Evolutionary conservation across 30 jellyfish, hydroid and myxozoan species (phyloP).

Genomic region (Clytia hemisphaerica): DNA sequence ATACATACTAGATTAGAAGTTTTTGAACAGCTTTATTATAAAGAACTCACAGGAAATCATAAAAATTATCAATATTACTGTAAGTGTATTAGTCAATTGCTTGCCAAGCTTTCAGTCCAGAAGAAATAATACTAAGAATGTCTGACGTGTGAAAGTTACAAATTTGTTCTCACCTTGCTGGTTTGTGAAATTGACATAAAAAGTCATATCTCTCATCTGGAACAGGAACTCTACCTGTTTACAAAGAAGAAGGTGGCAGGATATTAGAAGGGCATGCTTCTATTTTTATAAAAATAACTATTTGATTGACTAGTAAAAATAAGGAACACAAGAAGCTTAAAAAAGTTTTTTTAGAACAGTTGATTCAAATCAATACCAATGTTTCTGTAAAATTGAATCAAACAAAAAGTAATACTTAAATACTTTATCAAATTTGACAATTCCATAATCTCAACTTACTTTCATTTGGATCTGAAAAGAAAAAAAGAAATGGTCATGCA

Average conservation of each 20-base stretch:
- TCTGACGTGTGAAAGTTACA: too few relatives aligned
- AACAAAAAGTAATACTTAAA: background rate
- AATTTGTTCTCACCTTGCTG: slow-evolving; percentile 67
- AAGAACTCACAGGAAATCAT: too few relatives aligned
- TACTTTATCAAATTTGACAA: background rate
- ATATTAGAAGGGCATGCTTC: background rate
- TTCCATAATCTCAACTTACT: slow-evolving; percentile 37
- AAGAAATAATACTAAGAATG: too few relatives aligned
- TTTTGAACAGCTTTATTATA: too few relatives aligned
- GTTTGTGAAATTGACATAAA: slow-evolving; percentile 73
- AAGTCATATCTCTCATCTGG: slow-evolving; percentile 97
- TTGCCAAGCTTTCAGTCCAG: too few relatives aligned
- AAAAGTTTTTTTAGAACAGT: too few relatives aligned
- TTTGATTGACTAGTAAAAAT: too few relatives aligned
- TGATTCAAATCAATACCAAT: background rate
- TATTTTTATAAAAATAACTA: background rate
- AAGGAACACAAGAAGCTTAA: too few relatives aligned
- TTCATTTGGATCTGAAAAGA: slow-evolving; percentile 85
- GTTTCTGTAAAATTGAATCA: background rate
- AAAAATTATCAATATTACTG: too few relatives aligned
- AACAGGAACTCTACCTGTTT: slow-evolving; percentile 92
- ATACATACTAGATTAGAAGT: too few relatives aligned
- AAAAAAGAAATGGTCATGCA: background rate
- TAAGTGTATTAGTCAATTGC: too few relatives aligned
- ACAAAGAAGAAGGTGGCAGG: background rate